phyloP scores from a whole-genome alignment of 2,797 vertebrate species.

The Schizopygopsis malacanthus region DNA sequence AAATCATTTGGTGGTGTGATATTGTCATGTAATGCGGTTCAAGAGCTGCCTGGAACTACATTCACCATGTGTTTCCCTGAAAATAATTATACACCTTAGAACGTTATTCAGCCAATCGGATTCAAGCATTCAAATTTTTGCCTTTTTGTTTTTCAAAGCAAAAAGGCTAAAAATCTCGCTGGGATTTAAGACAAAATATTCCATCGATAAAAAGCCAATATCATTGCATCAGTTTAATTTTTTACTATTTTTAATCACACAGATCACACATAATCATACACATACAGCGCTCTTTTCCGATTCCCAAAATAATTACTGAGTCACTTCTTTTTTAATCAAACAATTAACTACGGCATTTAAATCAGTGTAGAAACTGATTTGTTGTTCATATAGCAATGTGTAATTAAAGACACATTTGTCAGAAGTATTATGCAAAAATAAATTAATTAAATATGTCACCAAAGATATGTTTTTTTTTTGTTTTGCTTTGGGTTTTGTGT shows the following conservation, averaged over 20 bases:
- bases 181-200: not conserved
- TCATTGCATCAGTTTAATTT: not conserved
- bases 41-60: no score
- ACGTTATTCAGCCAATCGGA: no score
- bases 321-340: not conserved
- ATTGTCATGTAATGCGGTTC: no score
- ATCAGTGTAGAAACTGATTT: not conserved
- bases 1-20: no score
- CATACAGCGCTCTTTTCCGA: not conserved
- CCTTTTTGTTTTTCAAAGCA: no score
- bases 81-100: no score
- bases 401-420: not conserved
- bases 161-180: not conserved
- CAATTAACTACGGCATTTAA: not conserved
- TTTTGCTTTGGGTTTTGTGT: not conserved
- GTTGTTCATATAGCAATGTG: no score
- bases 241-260: not conserved
- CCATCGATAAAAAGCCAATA: not conserved
- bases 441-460: no score
- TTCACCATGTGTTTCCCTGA: not conserved
- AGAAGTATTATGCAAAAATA: no score
- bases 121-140: no score
- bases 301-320: not conserved
- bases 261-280: no score
- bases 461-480: not conserved